Conservation (phyloP, 2,113 vertebrate genomes). For the Galemys pyrenaicus region DNA sequence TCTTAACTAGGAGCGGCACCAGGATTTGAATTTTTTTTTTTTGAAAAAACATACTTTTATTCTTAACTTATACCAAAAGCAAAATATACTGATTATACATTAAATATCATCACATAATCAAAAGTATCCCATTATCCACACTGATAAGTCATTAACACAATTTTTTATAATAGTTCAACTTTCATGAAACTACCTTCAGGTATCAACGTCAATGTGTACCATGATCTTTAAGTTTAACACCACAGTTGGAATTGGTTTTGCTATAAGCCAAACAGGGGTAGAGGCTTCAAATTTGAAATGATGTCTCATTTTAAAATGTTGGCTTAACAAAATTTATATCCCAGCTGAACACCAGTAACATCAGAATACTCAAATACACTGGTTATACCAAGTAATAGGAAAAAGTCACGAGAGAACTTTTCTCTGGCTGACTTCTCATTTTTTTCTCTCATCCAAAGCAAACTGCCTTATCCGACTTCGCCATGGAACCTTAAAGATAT, state of each 20-base stretch:
- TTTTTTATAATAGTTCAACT: not conserved
- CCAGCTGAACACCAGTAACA: not conserved
- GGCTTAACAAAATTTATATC: not conserved
- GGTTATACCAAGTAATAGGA: not conserved
- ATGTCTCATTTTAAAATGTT: not conserved
- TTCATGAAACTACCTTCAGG: not conserved
- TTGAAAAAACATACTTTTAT: rapidly evolving
- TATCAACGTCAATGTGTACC: not conserved
- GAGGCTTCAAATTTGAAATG: not conserved
- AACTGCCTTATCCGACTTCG: not conserved
- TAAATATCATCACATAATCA: not conserved
- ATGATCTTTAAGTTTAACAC: not conserved
- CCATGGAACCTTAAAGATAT: not conserved
- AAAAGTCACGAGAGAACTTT: not conserved
- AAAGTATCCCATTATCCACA: not conserved
- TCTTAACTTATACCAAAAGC: not conserved
- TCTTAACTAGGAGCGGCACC: not conserved
- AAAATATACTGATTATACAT: not conserved
- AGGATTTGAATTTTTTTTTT: no score
- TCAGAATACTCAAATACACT: not conserved
- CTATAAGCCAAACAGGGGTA: not conserved
- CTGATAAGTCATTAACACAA: not conserved
- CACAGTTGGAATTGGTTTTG: not conserved
- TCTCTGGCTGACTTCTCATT: not conserved
- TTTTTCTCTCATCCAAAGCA: not conserved